Evolutionary conservation across 1,140 invertebrate species (phyloP), one percentile per base, ranked within the genome.

Genomic region (Ips typographus): DNA sequence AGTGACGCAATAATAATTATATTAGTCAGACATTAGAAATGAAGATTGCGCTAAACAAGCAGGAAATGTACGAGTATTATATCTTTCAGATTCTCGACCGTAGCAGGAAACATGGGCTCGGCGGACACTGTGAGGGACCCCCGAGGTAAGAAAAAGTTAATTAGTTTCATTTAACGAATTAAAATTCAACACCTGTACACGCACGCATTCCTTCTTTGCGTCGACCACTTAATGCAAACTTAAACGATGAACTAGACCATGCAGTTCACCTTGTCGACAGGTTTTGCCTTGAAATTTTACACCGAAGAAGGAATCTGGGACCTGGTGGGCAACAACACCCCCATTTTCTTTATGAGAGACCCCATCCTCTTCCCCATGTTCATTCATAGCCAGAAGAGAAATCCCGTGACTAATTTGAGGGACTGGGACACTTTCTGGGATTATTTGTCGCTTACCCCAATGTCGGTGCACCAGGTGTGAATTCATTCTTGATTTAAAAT

Each of bases 291-390:
- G 0, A 97, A 97, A 78, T 93, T 96, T 75, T 97, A 97, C 79
- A 94, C 93, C 0, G 93, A 96, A 60, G 92, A 95, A 65, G 94
- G 94, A 49, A 93, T 93, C 77, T 97, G 94, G 94, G 94, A 96
- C 81, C 77, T 96, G 52, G 92, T 94, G 39, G 93, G 94, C 2
- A 95, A 95, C 79, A 96, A 96, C 78, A 95, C 92, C 3, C 94
- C 94, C 0, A 91, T 97, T 60, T 96, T 95, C 81, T 96, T 95
- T 79, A 88, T 96, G 72, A 85, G 93, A n/a, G 95, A 97, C 82
- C 91, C 94, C 0, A 83, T 94, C 8, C 81, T 94, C 4, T 96
- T 96, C 79, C 90, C 91, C 1, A 89, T 87, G 72, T 91, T 94
- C 73, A 90, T 94, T 69, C 92, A 94, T 75, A 91, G 90, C 1